Conservation (phyloP, 2,113 vertebrate genomes). For the Tupaia tana region DNA sequence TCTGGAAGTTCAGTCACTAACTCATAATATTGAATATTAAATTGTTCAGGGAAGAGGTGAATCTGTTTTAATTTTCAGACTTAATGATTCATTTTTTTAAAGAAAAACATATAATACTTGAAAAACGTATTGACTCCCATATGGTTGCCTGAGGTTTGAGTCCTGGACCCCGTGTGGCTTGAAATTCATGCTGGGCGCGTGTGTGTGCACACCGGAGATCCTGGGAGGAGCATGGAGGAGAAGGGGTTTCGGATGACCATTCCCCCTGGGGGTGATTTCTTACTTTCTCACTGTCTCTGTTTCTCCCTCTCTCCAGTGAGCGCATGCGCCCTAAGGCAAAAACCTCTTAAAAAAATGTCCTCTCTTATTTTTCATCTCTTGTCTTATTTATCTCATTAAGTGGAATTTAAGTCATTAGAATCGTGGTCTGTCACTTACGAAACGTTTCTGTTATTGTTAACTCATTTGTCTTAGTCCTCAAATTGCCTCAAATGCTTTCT, state of each 20-base stretch:
- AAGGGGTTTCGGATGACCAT: too few relatives aligned
- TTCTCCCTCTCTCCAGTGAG: too few relatives aligned
- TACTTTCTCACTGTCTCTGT: too few relatives aligned
- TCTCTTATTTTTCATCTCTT: not conserved
- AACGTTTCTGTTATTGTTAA: not conserved
- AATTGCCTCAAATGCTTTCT: conserved; percentile 8
- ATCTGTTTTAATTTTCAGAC: not conserved
- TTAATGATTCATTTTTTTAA: not conserved
- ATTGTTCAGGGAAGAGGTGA: not conserved
- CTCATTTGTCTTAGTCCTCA: not conserved
- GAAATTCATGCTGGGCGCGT: too few relatives aligned
- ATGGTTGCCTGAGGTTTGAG: too few relatives aligned
- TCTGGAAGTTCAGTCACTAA: not conserved
- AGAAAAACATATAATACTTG: not conserved
- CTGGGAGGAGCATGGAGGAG: too few relatives aligned
- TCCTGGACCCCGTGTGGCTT: too few relatives aligned
- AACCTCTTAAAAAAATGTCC: not conserved
- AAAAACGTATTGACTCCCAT: not conserved
- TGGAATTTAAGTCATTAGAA: not conserved
- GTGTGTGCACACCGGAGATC: too few relatives aligned
- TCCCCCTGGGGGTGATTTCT: too few relatives aligned
- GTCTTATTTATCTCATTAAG: not conserved
- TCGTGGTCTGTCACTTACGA: not conserved
- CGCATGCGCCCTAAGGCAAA: too few relatives aligned
- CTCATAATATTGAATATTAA: not conserved